These are phyloP conservation scores for Oncorhynchus masou DNA, from an alignment of 2,113 vertebrate genomes.

Conservation along the genomic window DNA sequence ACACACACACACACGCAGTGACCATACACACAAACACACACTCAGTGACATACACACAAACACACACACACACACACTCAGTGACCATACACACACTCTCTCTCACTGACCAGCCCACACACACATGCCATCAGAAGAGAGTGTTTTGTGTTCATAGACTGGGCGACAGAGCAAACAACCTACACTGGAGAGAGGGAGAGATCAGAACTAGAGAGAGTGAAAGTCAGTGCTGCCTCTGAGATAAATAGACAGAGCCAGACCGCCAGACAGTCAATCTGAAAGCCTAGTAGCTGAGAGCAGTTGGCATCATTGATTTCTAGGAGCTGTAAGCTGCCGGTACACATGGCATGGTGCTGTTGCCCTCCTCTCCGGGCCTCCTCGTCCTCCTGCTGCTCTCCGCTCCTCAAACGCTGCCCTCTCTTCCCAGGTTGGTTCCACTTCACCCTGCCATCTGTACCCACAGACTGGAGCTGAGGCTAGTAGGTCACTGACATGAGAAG, in stretches of 20 bases:
- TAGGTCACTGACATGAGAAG: constrained; percentile 56
- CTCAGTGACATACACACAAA: constrained; percentile 56
- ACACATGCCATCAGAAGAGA: constrained; percentile 59
- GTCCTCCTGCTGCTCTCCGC: constrained; percentile 62
- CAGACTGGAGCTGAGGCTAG: neutral
- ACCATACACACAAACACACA: constrained; percentile 17
- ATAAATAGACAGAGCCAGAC: too few relatives aligned
- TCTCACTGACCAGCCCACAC: constrained; percentile 41
- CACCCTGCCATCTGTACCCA: constrained; percentile 38
- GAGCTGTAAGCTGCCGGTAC: constrained; percentile 60
- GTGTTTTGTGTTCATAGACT: constrained; percentile 67
- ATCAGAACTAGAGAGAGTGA: constrained; percentile 13
- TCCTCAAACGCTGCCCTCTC: constrained; percentile 75
- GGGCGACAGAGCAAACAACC: constrained; percentile 26
- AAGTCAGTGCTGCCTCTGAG: neutral
- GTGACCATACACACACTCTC: constrained; percentile 39
- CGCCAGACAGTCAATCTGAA: too few relatives aligned
- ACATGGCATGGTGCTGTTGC: constrained; percentile 75
- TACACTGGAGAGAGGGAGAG: constrained; percentile 9
- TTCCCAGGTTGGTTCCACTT: constrained; percentile 77
- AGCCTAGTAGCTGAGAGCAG: too few relatives aligned
- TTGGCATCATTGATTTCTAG: constrained; percentile 60
- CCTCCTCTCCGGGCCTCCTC: constrained; percentile 62
- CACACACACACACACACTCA: constrained; percentile 17
- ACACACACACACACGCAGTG: neutral